phyloP scores from a whole-genome alignment of 2,113 vertebrate genomes.

The Trochalopteron elliotii region DNA sequence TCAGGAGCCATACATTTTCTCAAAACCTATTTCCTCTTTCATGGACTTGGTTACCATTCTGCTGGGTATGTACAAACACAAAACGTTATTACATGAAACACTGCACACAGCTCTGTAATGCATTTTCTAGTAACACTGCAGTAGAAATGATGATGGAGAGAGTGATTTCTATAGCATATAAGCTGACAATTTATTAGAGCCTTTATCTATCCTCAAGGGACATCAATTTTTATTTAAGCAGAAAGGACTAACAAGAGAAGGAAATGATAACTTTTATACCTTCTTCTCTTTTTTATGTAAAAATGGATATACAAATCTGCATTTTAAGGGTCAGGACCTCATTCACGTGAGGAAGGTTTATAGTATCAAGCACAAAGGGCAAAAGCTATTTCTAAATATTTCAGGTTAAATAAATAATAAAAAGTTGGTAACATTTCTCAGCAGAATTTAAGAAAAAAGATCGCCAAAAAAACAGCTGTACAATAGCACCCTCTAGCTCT shows the following conservation, averaged over 20 bases:
- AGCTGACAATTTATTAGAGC: not conserved
- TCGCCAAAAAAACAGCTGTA: not conserved
- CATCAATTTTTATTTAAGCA: not conserved
- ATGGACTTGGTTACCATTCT: not conserved
- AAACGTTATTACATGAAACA: not conserved
- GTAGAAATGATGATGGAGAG: not conserved
- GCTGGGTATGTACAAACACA: not conserved
- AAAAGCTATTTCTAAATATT: not conserved
- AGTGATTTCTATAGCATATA: not conserved
- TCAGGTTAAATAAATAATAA: not conserved
- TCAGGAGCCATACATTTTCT: not conserved
- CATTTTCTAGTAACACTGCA: not conserved
- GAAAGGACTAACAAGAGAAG: not conserved
- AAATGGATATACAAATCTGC: not conserved
- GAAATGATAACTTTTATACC: not conserved
- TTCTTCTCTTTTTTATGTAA: not conserved
- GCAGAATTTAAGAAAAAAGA: not conserved
- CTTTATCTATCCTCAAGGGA: not conserved
- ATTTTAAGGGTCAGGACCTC: not conserved
- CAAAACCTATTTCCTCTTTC: not conserved
- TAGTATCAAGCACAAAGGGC: not conserved
- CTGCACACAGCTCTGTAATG: not conserved
- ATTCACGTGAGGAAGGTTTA: not conserved
- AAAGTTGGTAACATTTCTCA: not conserved
- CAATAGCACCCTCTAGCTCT: constrained; percentile 64